phyloP scores from a whole-genome alignment of 2,113 vertebrate species.

The Labeo catla region DNA sequence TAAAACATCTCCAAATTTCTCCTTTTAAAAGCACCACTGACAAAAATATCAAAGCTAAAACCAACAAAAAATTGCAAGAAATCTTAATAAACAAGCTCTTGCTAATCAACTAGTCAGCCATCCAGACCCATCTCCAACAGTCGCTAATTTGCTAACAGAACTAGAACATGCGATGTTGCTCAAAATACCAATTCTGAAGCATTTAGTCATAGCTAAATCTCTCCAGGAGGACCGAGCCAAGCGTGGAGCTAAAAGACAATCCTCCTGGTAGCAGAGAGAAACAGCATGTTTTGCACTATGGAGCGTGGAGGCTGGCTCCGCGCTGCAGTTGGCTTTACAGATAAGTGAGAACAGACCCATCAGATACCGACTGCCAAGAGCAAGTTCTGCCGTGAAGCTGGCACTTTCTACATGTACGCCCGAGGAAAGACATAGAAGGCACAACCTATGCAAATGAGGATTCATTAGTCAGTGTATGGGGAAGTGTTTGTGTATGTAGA shows the following conservation, averaged over 20 bases:
- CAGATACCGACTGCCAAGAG: constrained; percentile 54
- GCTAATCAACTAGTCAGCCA: not conserved
- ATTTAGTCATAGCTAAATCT: constrained; percentile 24
- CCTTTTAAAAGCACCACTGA: not conserved
- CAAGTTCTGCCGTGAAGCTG: constrained; percentile 36
- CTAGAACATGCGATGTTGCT: not conserved
- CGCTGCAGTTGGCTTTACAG: constrained; percentile 52
- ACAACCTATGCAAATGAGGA: constrained; percentile 52
- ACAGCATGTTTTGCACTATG: constrained; percentile 52
- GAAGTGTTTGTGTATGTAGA: constrained; percentile 53
- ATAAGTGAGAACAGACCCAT: constrained; percentile 56
- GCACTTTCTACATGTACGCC: constrained; percentile 50
- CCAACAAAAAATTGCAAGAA: not conserved
- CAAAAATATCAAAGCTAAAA: not conserved
- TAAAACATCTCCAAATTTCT: not conserved
- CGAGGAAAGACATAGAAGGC: constrained; percentile 42
- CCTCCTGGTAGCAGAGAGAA: constrained; percentile 47
- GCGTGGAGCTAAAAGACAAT: constrained; percentile 13
- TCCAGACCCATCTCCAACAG: not conserved
- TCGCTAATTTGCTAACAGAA: not conserved
- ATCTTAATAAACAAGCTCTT: not conserved
- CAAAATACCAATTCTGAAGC: not conserved
- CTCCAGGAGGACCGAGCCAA: constrained; percentile 38
- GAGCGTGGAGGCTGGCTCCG: constrained; percentile 43
- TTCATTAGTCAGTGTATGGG: constrained; percentile 46